A percentile compares a stretch with the other conserved stretches of the same genome.
These are phyloP conservation scores for Semnornis frantzii DNA, from an alignment of 2,113 vertebrate genomes.

Conservation along the genomic window DNA sequence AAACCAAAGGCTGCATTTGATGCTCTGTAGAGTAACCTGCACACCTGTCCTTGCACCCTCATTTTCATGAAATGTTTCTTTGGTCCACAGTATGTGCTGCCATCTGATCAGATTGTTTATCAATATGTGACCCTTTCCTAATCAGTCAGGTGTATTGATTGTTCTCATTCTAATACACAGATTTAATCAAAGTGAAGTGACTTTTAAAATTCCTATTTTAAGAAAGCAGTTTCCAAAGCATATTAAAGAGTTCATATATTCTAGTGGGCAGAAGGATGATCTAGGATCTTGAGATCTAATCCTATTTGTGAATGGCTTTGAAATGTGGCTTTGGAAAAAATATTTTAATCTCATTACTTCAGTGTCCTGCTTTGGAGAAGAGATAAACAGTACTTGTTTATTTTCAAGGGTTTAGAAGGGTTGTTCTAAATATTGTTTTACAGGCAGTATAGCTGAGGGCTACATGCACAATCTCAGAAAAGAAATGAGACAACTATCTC, in stretches of 20 bases:
- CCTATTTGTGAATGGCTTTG: slow-evolving; percentile 23
- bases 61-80: neutral
- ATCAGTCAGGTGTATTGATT: neutral
- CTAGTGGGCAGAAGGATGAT: neutral
- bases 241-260: neutral
- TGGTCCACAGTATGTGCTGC: neutral
- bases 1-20: neutral
- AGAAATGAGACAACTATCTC: slow-evolving; percentile 14
- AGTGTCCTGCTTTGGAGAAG: slow-evolving; percentile 42
- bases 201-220: neutral
- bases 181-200: neutral
- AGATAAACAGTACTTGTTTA: slow-evolving; percentile 6
- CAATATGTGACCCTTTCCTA: neutral
- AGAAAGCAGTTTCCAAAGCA: neutral
- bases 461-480: neutral
- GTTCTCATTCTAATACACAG: neutral
- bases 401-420: neutral
- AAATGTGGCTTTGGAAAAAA: slow-evolving; percentile 21
- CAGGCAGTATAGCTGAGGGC: neutral
- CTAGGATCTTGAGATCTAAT: slow-evolving; percentile 28
- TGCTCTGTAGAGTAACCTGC: neutral
- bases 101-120: neutral
- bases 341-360: slow-evolving; percentile 42
- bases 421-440: slow-evolving; percentile 11
- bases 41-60: neutral